These are phyloP conservation scores for Arctopsyche grandis DNA, from an alignment of 1,140 invertebrate genomes.

Conservation along the genomic window DNA sequence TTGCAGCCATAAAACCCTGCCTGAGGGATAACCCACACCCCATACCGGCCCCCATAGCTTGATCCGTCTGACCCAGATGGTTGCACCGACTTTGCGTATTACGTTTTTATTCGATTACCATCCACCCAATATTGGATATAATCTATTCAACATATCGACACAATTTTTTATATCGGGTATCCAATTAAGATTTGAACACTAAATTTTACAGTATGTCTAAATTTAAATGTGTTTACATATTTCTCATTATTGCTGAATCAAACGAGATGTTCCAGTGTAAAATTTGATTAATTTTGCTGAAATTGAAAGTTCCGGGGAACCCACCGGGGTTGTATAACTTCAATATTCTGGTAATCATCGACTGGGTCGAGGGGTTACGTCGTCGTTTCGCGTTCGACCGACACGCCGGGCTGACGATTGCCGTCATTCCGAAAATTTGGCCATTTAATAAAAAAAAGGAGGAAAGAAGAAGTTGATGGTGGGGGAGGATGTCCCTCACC, in stretches of 20 bases:
- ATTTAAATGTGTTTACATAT: no score
- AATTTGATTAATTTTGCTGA: no score
- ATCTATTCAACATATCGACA: neutral
- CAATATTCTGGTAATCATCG: slow-evolving; percentile 21
- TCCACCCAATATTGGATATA: slow-evolving; percentile 15
- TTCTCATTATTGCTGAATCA: no score
- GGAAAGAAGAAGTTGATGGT: slow-evolving; percentile 13
- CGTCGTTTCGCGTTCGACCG: slow-evolving; percentile 12
- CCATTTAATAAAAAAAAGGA: slow-evolving; percentile 54
- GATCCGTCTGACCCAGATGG: slow-evolving; percentile 24
- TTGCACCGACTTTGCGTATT: neutral
- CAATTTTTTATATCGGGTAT: no score
- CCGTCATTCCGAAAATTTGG: slow-evolving; percentile 55
- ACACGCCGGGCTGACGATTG: slow-evolving; percentile 46
- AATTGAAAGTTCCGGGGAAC: neutral
- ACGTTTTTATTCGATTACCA: slow-evolving; percentile 25
- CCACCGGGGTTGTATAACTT: neutral
- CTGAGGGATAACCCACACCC: neutral
- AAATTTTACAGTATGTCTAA: no score
- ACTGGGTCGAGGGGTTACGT: neutral
- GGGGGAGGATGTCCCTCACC: slow-evolving; percentile 40
- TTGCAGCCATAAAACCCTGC: neutral
- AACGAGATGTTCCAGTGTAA: no score
- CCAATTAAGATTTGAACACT: no score
- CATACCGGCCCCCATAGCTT: neutral